Base-by-base conservation (phyloP, 2,113 vertebrate genomes). In the Psettodes erumei region DNA sequence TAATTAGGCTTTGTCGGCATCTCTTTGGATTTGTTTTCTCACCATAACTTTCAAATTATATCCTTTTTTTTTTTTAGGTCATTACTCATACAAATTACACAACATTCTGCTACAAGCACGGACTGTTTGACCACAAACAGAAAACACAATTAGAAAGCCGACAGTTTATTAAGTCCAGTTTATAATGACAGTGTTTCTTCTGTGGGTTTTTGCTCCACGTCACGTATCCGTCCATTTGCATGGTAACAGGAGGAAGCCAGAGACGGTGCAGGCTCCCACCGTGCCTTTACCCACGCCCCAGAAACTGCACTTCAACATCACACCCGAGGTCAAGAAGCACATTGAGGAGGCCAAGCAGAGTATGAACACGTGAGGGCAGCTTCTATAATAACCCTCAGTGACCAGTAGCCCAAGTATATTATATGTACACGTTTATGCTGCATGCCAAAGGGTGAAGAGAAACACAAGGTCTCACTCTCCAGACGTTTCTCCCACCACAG, bases 251-350 rank as follows among this genome's bases (percentile, higher is more conserved):
- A 96, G 95, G 85, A 96, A 93, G 55, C 80, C 93, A 0, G 94
- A 96, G 60, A 45, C 86, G 3, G 61, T 86, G 11, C 90, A 83
- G 25, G 91, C 94, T 0, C 91, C 95, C 21, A 90, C 85, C 69
- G 86, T 88, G 47, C 93, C 95, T 32, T 64, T 97, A 73, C 93
- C 95, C 0, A 93, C 93, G 94, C 97, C 98, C 1, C 91, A 88
- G 86, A 98, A 96, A 82, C 93, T 99, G 4, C 90, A 94, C 25
- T 99, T 99, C 89, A 98, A 96, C 92, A 95, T 99, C 91, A 97
- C 95, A 0, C 90, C 96, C 0, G 97, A 98, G 74, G 91, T 97
- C 70, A 96, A 96, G 93, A 94, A 42, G 0, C 94, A 97, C 90
- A 97, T 99, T 0, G 96, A 98, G 85, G 93, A 95, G 5, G 98